Conservation (phyloP, 2,113 vertebrate genomes). For the Platysternon megacephalum region DNA sequence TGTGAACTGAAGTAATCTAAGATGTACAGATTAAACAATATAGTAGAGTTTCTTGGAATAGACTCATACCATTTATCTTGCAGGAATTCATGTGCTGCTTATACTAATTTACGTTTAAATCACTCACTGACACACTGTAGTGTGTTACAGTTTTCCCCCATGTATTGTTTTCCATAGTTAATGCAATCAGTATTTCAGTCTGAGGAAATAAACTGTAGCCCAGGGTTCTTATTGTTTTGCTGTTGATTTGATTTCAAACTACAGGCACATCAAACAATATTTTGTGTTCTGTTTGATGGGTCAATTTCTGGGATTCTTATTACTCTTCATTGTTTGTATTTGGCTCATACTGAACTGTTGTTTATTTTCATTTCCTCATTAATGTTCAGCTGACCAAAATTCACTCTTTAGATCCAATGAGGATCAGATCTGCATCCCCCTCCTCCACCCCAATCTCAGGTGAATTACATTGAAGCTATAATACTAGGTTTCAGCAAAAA, state of each 20-base stretch:
- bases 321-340: conserved; percentile 43
- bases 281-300: conserved; percentile 49
- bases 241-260: conserved; percentile 57
- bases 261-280: conserved; percentile 47
- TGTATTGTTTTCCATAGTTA: conserved; percentile 18
- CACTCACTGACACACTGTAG: conserved; percentile 27
- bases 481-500: conserved; percentile 30
- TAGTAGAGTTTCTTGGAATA: conserved; percentile 3
- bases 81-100: conserved; percentile 61
- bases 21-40: not conserved
- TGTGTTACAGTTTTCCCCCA: conserved; percentile 26
- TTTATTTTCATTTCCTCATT: conserved; percentile 63
- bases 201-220: conserved; percentile 37
- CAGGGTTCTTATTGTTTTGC: conserved; percentile 50
- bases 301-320: conserved; percentile 31
- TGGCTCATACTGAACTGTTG: not conserved
- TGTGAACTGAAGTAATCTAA: conserved; percentile 30
- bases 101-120: conserved; percentile 46
- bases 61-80: conserved; percentile 37
- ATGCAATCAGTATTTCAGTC: conserved; percentile 48
- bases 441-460: not conserved
- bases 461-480: conserved; percentile 35
- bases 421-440: not conserved
- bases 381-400: conserved; percentile 33
- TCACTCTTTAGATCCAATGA: not conserved